Evolutionary conservation across 2,113 vertebrate species (phyloP).

Genomic region (Dasyornis broadbenti): DNA sequence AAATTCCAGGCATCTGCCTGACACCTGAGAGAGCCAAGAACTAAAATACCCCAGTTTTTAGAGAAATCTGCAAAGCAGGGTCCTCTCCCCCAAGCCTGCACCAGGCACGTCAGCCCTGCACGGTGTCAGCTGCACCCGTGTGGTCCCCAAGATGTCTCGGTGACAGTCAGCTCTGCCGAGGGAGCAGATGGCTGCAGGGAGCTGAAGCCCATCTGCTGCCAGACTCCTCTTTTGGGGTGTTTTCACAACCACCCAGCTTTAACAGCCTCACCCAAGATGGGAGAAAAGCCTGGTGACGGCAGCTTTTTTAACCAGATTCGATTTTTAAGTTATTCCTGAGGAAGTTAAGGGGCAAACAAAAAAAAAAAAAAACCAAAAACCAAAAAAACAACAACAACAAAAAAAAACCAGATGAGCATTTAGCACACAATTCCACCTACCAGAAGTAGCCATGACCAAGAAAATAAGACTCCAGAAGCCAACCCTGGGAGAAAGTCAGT

Average conservation of each 20-base stretch:
- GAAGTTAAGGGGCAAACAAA: not conserved
- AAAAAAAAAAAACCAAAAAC: not conserved
- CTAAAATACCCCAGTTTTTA: not conserved
- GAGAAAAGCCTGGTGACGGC: not conserved
- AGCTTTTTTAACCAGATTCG: not conserved
- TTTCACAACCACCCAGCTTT: not conserved
- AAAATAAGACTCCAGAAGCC: not conserved
- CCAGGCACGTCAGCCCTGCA: not conserved
- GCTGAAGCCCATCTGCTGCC: slow-evolving; percentile 23
- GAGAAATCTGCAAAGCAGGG: rapidly evolving
- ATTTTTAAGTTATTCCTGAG: rapidly evolving
- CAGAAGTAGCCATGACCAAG: slow-evolving; percentile 77
- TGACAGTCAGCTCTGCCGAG: slow-evolving; percentile 21
- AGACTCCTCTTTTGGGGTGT: not conserved
- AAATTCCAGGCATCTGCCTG: rapidly evolving
- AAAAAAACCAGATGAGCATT: not conserved
- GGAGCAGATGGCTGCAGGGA: slow-evolving; percentile 37
- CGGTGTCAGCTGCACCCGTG: not conserved
- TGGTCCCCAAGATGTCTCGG: not conserved
- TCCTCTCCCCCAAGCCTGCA: not conserved
- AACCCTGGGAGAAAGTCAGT: not conserved
- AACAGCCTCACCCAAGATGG: not conserved
- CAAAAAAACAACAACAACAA: not conserved
- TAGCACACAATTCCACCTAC: slow-evolving; percentile 51
- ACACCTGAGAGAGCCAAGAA: not conserved